A percentile compares a stretch with the other conserved stretches of the same genome.
Conservation (phyloP, 2,113 vertebrate species). For the Mirounga angustirostris region DNA sequence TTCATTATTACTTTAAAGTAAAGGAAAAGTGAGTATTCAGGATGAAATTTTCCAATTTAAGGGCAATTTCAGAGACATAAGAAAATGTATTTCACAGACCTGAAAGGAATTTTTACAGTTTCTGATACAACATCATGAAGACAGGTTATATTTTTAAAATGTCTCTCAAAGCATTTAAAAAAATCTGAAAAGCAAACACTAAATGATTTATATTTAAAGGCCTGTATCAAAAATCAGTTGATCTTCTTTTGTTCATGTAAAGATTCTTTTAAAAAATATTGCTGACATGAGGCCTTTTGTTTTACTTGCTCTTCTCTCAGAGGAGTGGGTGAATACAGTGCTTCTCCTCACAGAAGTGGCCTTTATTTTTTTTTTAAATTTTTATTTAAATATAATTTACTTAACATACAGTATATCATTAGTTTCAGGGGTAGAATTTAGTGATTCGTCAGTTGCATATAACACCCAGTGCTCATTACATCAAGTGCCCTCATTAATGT, state of each 20-base stretch:
- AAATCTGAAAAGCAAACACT: background rate
- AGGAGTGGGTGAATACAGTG: background rate
- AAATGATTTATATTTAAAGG: background rate
- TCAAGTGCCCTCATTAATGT: background rate
- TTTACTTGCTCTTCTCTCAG: background rate
- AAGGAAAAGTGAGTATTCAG: constrained; percentile 24
- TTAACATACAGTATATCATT: background rate
- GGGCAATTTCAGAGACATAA: constrained; percentile 18
- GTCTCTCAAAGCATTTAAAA: background rate
- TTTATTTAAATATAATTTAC: background rate
- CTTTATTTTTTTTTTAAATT: background rate
- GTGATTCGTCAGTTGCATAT: background rate
- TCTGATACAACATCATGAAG: background rate
- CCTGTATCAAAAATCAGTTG: background rate
- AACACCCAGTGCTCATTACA: background rate
- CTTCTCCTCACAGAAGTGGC: background rate
- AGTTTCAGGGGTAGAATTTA: background rate
- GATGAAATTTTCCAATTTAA: constrained; percentile 3
- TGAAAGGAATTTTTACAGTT: background rate
- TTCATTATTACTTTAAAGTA: background rate
- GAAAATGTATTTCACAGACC: constrained; percentile 26
- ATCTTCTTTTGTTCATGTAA: background rate
- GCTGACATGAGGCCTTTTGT: background rate
- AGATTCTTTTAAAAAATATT: background rate
- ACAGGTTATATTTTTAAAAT: constrained; percentile 12